Base-by-base conservation (phyloP, 2,113 vertebrate genomes). In the Rhinopithecus roxellana region DNA sequence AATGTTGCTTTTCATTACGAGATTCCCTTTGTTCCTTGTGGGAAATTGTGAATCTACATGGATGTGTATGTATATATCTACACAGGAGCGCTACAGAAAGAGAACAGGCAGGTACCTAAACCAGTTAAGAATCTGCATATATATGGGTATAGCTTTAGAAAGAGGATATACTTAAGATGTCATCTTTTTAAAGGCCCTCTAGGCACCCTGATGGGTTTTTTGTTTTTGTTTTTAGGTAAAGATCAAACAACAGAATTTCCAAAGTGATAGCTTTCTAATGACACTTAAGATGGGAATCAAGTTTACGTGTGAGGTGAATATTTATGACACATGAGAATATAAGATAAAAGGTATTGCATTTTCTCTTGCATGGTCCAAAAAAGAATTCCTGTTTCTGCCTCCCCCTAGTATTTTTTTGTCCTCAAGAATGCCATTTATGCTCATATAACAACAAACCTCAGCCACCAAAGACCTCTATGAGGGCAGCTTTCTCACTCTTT, bases 1-100 rank as follows among this genome's bases (percentile, higher is more conserved):
- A 95, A 95, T 81, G 83, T 97, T 96, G 97, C 72, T 96, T 98
- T 97, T 96, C 89, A 96, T 97, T 94, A 97, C 43, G 45, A 90
- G 77, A 93, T 72, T 82, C 64, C 86, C 84, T 98, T 98, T 97
- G 96, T 97, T 97, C 88, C 92, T 93, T 86, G 78, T 80, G 91
- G 89, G 96, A 97, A 96, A 95, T 88, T 96, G 70, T 96, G 43
- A 89, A 82, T 75, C 70, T 84, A 81, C 50, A 69, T 0, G 5
- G 52, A 90, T 74, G 48, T 95, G n/a, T 89, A 43, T 92, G 89
- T 85, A 22, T 88, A 52, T 25, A 32, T 93, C 89, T 85, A 92
- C 93, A 40, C 40, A 16, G 59, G 92, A 92, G 86, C 93, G 32
- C 52, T 11, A 32, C 30, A 82, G 70, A 59, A 77, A 81, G 61